Evolutionary conservation across 2,113 vertebrate species (phyloP), one percentile per base, ranked within the genome.

Genomic region (Diglossa brunneiventris): DNA sequence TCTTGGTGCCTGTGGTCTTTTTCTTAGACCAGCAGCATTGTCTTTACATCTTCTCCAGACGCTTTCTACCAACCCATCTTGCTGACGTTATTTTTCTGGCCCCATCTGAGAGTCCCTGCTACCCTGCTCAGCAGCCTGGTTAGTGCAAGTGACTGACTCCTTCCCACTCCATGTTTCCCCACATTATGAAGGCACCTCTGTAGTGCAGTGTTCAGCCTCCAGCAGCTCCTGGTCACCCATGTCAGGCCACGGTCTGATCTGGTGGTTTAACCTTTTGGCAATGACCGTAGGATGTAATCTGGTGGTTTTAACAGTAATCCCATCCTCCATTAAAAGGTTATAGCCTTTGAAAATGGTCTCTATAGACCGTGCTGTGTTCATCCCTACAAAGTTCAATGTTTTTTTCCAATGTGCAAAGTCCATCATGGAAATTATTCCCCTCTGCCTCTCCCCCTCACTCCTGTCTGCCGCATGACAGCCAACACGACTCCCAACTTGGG

Each of bases 361-460:
- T 67, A 2, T 55, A 58, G 55, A 70, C 4, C 10, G 28, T 52
- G 20, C 10, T 35, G 47, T 22, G 23, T 63, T 92, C 47, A 59
- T 12, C 4, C 6, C 27, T 78, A 10, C 2, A 7, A 86, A n/a
- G 13, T 56, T 58, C 1, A 3, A 3, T 7, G 2, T 0, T 28
- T 74, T 77, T 76, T 87, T 47, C 64, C 39, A 31, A 0, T 16
- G 9, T n/a, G 56, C 12, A 81, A 81, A 90, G 44, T 4, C 64
- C 37, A 52, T 8, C 17, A 23, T 6, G 11, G 46, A 87, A 49
- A 33, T 14, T 88, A n/a, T 70, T 66, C 33, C 56, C 30, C 19
- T 50, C 62, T 0, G 0, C 14, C 41, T 80, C 42, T 83, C 46
- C 10, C 1, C 28, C 44, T 73, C 0, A 0, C 15, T 64, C 14